Conservation (phyloP, 2,113 vertebrate species). For the Equus przewalskii region DNA sequence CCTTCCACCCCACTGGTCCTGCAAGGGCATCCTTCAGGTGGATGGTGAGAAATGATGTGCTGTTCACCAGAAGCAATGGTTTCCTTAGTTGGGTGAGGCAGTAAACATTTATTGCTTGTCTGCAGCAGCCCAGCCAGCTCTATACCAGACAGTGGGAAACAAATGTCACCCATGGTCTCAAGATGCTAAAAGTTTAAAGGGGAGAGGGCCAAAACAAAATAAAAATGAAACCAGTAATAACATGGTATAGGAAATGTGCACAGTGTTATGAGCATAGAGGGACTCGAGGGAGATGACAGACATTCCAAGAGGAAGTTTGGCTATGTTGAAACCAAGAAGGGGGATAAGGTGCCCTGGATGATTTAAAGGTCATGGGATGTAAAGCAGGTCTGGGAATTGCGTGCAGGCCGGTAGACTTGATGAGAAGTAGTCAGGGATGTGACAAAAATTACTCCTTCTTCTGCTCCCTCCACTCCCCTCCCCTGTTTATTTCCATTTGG, state of each 20-base stretch:
- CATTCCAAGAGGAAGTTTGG: neutral
- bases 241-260: neutral
- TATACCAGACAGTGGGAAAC: neutral
- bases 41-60: neutral
- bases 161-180: neutral
- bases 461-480: no score
- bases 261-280: neutral
- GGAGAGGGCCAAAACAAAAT: neutral
- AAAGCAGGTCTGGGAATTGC: neutral
- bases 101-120: neutral
- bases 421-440: neutral
- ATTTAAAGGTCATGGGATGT: neutral
- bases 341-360: neutral
- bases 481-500: neutral
- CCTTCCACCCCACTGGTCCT: neutral
- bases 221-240: neutral
- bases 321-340: neutral
- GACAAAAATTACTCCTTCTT: neutral
- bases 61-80: rapidly evolving
- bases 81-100: neutral
- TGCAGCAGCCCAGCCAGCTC: neutral
- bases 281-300: neutral
- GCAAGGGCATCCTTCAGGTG: neutral
- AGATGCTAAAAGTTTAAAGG: neutral
- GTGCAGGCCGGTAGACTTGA: neutral